Percentiles rank a stretch among this genome's conserved stretches.
phyloP scores from a whole-genome alignment of 2,113 vertebrate genomes.

The Phocoena sinus region DNA sequence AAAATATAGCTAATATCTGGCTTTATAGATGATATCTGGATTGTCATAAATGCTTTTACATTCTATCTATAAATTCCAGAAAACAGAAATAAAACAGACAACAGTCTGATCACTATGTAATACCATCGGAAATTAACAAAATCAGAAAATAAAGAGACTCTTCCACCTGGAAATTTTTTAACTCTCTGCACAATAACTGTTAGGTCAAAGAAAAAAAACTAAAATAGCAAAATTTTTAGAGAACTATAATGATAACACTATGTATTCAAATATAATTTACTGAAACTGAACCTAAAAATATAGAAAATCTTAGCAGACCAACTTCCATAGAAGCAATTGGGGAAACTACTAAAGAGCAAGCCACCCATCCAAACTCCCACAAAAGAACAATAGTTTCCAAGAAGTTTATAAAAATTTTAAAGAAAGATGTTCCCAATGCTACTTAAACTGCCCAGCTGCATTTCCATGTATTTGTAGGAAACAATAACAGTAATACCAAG shows the following conservation, averaged over 20 bases:
- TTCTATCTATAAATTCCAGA: conserved; percentile 2
- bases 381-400: not conserved
- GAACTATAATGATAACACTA: not conserved
- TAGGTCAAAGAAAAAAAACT: not conserved
- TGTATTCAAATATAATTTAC: conserved; percentile 8
- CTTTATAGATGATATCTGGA: not conserved
- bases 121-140: not conserved
- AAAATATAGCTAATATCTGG: not conserved
- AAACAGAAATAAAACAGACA: not conserved
- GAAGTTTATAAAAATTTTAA: not conserved
- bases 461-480: not conserved
- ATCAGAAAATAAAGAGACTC: not conserved
- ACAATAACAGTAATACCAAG: not conserved
- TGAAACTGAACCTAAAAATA: not conserved
- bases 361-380: not conserved
- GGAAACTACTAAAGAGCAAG: not conserved
- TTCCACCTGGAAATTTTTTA: not conserved
- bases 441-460: not conserved
- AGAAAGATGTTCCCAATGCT: not conserved
- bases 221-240: not conserved
- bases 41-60: not conserved
- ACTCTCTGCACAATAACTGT: not conserved
- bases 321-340: not conserved
- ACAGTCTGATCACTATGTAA: not conserved
- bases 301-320: not conserved